Base-by-base conservation (phyloP, 1,140 invertebrate species). In the Bombus cullumanus region DNA sequence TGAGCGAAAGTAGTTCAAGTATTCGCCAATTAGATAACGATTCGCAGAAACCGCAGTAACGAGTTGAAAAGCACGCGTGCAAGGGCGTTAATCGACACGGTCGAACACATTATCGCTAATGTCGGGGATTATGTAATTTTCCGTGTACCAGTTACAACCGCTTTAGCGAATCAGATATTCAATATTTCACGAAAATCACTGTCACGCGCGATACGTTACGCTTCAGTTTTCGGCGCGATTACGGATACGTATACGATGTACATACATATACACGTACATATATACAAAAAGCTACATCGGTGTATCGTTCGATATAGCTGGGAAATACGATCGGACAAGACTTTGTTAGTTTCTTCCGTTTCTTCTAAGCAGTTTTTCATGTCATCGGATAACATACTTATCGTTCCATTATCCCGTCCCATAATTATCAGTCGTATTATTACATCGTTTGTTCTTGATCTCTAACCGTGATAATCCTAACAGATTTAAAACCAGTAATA, bases 91-190 rank as follows among this genome's bases (percentile, higher is more conserved):
- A 74, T 81, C 84, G 84, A 81, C 84, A 75, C 57, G 79, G 71
- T 75, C 59, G 71, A 75, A 85, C 62, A 79, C 43, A 74, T 85
- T 85, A 85, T 69, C 78, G 79, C 57, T 81, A 74, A 85, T 85
- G 79, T 69, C 25, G 22, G 71, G 37, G 69, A 85, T 85, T 85
- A 85, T 34, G 71, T 75, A 81, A 81, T 85, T 75, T 81, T 74
- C 71, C 84, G 10, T 41, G 78, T 41, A 22, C 41, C 59, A 34
- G 69, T 57, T 79, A 59, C 22, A 43, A 81, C 75, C 78, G 84
- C 18, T 69, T 66, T 22, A 34, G 13, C 22, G 34, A 43, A 81
- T 57, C 71, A 81, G 57, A 74, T 85, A 85, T 85, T 85, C 59
- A 69, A 85, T 75, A 37, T 74, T 74, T 81, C 79, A 68, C 43